Evolutionary conservation across 2,113 vertebrate species (phyloP), one percentile per base, ranked within the genome.

Genomic region (Salvelinus alpinus): DNA sequence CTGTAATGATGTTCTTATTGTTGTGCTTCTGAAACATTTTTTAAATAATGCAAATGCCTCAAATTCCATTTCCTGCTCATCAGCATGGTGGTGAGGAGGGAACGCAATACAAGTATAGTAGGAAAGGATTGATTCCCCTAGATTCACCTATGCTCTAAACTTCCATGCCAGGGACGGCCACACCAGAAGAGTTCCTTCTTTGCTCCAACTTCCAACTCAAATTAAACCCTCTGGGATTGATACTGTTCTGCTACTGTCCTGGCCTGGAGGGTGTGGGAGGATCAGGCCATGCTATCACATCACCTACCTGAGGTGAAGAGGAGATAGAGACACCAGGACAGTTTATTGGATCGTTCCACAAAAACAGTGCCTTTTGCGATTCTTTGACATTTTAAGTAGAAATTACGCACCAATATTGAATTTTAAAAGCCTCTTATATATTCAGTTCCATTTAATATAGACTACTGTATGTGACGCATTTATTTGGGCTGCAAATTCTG

Each of bases 1-100:
- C 73, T 77, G 64, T 82, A 82, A 78, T 71, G 67, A 80, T 73
- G 67, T 62, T 71, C 20, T 74, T 70, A 72, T 72, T 66, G 71
- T 71, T 77, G 78, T 22, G 1, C 70, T 87, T 79, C 80, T 87
- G 71, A 87, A 88, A 88, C 9, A 7, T 79, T 91, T 81, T 81
- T 82, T 89, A 87, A 71, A 74, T 38, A 29, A 80, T 78, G 70
- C 76, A 86, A 89, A 90, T 87, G 66, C 38, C 6, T 82, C 27
- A 54, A 6, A 70, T 81, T 89, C 76, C 25, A 91, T 92, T 94
- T 92, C 91, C 91, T 91, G 85, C 69, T 80, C 44, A 62, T 79
- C 44, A 62, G 27, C 44, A 79, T 9, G 12, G 4, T 25, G 62
- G 18, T 29, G 67, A 44, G 60, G 22, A 24, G 69, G 69, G 34